Conservation (phyloP, 2,113 vertebrate genomes). For the Toxotes jaculatrix region DNA sequence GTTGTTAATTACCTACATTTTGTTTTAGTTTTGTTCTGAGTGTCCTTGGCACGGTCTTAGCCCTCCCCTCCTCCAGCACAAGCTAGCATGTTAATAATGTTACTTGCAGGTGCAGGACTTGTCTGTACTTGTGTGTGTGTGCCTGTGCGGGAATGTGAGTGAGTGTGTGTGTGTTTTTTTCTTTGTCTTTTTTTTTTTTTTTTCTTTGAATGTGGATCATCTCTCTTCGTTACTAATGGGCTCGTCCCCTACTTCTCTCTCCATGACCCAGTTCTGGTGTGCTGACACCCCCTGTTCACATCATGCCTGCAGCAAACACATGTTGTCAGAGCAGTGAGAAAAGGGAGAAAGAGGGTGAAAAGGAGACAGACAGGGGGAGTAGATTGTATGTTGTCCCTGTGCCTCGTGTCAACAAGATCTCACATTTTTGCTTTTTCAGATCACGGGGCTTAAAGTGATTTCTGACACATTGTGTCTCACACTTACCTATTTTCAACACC, state of each 20-base stretch:
- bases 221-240: constrained; percentile 75
- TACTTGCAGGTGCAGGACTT: constrained; percentile 49
- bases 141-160: neutral
- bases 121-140: neutral
- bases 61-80: constrained; percentile 18
- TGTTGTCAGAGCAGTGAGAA: constrained; percentile 60
- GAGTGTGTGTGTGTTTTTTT: neutral
- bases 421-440: constrained; percentile 1
- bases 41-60: constrained; percentile 55
- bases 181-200: neutral
- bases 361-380: constrained; percentile 18
- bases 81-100: constrained; percentile 28
- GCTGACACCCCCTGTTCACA: constrained; percentile 68
- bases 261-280: constrained; percentile 78
- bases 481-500: neutral
- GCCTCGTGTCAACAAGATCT: neutral
- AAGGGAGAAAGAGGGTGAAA: constrained; percentile 35
- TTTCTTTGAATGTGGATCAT: constrained; percentile 58
- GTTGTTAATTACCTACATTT: constrained; percentile 60
- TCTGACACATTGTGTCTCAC: neutral
- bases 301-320: constrained; percentile 68
- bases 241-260: constrained; percentile 62
- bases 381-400: neutral
- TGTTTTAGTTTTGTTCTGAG: constrained; percentile 24
- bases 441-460: neutral